Conservation (phyloP, 2,888 invertebrate species). For the Colletes collaris region DNA sequence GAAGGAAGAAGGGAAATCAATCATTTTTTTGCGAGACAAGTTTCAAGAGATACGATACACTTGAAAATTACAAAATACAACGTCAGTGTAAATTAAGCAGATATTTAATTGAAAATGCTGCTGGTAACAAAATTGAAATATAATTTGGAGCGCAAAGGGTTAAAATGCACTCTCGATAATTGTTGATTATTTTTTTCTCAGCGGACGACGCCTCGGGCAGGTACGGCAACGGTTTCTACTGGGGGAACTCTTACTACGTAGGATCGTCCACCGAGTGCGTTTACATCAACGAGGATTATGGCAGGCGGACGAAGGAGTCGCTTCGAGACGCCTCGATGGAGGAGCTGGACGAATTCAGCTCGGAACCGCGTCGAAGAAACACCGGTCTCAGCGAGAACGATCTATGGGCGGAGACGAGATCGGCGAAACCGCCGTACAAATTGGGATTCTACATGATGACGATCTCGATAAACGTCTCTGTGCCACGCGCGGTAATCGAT, state of each 20-base stretch:
- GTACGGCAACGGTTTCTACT: conserved; percentile 81
- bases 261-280: conserved; percentile 81
- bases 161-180: no score
- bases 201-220: conserved; percentile 82
- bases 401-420: conserved; percentile 48
- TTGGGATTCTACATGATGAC: conserved; percentile 80
- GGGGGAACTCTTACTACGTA: conserved; percentile 82
- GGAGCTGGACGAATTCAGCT: conserved; percentile 69
- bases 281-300: conserved; percentile 72
- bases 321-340: conserved; percentile 39
- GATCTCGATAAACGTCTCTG: conserved; percentile 76
- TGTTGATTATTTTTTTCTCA: conserved; percentile 47
- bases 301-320: conserved; percentile 33
- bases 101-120: no score
- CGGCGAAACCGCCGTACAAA: conserved; percentile 77
- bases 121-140: no score
- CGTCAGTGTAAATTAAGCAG: no score
- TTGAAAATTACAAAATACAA: no score
- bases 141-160: no score
- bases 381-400: conserved; percentile 61
- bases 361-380: conserved; percentile 73
- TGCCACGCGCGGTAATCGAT: conserved; percentile 33
- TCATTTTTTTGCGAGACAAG: no score
- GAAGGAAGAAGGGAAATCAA: no score
- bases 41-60: no score